Evolutionary conservation across 2,797 vertebrate genomes (phyloP).

Genomic region (Gallinago stenura): DNA sequence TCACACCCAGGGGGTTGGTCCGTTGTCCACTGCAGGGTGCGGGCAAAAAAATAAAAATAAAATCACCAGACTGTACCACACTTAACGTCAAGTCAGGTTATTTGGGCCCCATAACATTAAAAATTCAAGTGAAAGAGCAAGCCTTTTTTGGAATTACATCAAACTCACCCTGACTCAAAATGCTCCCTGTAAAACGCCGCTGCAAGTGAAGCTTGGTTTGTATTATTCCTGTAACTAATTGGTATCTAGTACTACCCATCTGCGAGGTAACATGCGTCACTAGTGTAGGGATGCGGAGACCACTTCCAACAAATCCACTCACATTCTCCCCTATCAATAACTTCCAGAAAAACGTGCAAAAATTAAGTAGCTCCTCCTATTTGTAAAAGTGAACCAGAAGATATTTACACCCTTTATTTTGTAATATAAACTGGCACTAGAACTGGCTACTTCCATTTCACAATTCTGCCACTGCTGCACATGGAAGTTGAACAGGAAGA

Average conservation of each 20-base stretch:
- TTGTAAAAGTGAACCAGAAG: not conserved
- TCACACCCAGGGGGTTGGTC: not conserved
- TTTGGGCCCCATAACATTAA: not conserved
- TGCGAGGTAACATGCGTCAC: not conserved
- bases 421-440: not conserved
- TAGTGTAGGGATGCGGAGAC: not conserved
- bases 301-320: not conserved
- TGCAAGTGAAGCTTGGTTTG: not conserved
- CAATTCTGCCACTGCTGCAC: not conserved
- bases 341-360: not conserved
- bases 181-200: not conserved
- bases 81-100: too few relatives aligned
- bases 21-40: not conserved
- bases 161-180: not conserved
- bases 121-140: rapidly evolving
- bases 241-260: too few relatives aligned
- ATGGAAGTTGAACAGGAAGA: not conserved
- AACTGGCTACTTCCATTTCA: not conserved
- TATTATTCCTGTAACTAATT: not conserved
- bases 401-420: not conserved
- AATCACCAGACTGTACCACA: too few relatives aligned
- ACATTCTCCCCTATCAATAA: not conserved
- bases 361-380: not conserved
- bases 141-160: too few relatives aligned
- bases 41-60: not conserved